Percentiles rank a stretch among this genome's conserved stretches.
Evolutionary conservation across 2,797 vertebrate genomes (phyloP).

Genomic region (Eulemur albifrons): DNA sequence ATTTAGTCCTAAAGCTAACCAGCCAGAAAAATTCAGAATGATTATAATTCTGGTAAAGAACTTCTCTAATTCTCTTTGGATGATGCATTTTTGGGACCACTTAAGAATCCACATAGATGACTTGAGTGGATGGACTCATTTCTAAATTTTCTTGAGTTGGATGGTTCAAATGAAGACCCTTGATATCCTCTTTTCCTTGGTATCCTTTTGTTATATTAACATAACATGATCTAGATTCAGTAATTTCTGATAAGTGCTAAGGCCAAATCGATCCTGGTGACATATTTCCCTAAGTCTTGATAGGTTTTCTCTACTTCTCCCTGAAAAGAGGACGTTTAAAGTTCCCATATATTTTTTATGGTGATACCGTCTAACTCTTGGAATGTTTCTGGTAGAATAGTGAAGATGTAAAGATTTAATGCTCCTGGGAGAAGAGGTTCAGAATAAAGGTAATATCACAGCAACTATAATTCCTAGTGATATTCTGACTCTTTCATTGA

Average conservation of each 20-base stretch:
- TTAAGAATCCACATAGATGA: background rate
- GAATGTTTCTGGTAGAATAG: constrained; percentile 4
- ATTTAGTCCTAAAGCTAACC: background rate
- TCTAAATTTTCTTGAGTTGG: background rate
- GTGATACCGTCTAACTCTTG: background rate
- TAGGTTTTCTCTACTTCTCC: background rate
- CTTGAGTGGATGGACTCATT: background rate
- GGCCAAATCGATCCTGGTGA: background rate
- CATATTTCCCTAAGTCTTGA: background rate
- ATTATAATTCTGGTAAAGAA: background rate
- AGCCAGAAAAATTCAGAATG: background rate
- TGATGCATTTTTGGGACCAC: background rate
- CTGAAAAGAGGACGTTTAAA: background rate
- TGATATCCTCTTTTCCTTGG: background rate
- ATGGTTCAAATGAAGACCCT: background rate
- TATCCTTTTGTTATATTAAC: background rate
- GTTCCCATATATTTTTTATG: background rate
- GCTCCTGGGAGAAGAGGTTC: background rate
- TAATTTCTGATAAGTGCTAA: background rate
- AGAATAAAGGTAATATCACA: background rate
- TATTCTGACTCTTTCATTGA: background rate
- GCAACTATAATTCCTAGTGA: background rate
- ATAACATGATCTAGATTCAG: background rate
- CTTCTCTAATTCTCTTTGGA: background rate
- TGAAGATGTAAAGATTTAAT: background rate